phyloP scores from a whole-genome alignment of 2,888 invertebrate species.

The Entomobrya multifasciata region DNA sequence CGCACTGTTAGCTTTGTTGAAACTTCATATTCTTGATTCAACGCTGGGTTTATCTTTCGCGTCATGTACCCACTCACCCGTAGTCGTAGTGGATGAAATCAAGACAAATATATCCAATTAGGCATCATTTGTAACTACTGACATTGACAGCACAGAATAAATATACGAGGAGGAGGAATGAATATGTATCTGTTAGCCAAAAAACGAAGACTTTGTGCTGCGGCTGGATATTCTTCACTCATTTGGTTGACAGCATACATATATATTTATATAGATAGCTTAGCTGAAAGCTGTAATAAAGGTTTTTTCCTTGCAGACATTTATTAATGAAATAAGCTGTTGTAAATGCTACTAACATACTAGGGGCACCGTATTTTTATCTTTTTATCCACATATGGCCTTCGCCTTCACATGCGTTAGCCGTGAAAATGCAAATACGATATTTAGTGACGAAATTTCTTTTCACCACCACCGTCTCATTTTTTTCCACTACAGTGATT shows the following conservation, averaged over 20 bases:
- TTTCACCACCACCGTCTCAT: too few relatives aligned
- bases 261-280: neutral
- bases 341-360: too few relatives aligned
- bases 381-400: too few relatives aligned
- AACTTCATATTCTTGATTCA: neutral
- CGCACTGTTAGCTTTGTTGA: neutral
- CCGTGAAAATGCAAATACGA: conserved; percentile 14
- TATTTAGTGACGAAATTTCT: neutral
- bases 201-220: neutral
- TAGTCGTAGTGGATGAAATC: too few relatives aligned
- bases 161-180: conserved; percentile 18
- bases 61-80: neutral
- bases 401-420: conserved; percentile 12
- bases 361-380: too few relatives aligned
- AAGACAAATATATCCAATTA: conserved; percentile 26
- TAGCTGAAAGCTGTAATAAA: neutral
- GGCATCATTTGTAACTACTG: conserved; percentile 32
- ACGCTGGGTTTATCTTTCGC: neutral
- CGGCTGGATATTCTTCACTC: neutral
- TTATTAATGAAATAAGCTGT: too few relatives aligned
- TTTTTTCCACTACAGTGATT: too few relatives aligned
- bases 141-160: conserved; percentile 26
- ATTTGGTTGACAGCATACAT: neutral
- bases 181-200: conserved; percentile 2
- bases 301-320: neutral